Percentiles rank a stretch among this genome's conserved stretches.
These are phyloP conservation scores for Anthophora plumipes DNA, from an alignment of 2,888 invertebrate genomes.

Conservation along the genomic window DNA sequence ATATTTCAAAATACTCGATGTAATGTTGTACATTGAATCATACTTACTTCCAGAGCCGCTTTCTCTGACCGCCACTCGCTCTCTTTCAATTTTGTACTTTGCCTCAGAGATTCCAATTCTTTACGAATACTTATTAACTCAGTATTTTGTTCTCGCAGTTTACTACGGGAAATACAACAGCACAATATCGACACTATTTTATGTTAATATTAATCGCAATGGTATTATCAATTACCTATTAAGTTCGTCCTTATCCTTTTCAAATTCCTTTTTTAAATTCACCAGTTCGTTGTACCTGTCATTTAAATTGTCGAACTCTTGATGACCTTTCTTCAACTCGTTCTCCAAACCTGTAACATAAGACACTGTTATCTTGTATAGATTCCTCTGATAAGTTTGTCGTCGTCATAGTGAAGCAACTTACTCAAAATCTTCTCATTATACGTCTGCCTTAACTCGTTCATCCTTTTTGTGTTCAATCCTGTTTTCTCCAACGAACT, in stretches of 20 bases:
- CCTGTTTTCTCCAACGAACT: constrained; percentile 88
- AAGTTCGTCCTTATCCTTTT: constrained; percentile 92
- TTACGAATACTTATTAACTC: constrained; percentile 87
- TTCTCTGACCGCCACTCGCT: constrained; percentile 91
- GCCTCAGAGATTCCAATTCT: constrained; percentile 88
- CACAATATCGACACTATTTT: background rate
- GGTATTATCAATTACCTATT: constrained; percentile 86
- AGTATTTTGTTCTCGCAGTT: constrained; percentile 87
- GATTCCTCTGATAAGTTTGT: background rate
- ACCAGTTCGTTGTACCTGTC: constrained; percentile 93
- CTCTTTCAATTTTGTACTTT: constrained; percentile 88
- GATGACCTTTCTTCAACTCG: constrained; percentile 88
- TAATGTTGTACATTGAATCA: background rate
- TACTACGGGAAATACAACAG: constrained; percentile 84
- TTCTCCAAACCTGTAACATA: constrained; percentile 87
- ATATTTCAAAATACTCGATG: background rate
- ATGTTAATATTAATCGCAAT: background rate
- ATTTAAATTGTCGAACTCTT: constrained; percentile 92
- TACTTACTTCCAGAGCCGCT: constrained; percentile 87
- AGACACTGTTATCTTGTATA: constrained; percentile 48
- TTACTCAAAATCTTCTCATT: constrained; percentile 89
- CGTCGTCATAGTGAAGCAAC: constrained; percentile 15
- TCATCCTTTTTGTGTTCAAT: constrained; percentile 87
- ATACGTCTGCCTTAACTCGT: constrained; percentile 89
- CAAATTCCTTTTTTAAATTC: constrained; percentile 93